phyloP scores from a whole-genome alignment of 2,888 invertebrate species.

The Thelaira solivaga region DNA sequence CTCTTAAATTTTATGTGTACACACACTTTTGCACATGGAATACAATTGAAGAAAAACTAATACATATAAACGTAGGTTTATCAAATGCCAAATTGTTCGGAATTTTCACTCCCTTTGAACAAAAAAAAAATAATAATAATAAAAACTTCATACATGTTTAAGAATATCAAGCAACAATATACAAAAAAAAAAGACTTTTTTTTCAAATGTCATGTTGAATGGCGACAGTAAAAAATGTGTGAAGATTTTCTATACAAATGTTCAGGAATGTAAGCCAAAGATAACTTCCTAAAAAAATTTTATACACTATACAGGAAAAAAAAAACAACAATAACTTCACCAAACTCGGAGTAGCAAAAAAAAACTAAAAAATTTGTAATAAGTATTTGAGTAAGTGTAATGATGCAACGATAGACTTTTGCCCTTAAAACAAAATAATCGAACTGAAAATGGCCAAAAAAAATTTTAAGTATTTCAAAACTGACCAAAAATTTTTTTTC shows the following conservation, averaged over 20 bases:
- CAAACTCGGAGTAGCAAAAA: neutral
- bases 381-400: constrained; percentile 54
- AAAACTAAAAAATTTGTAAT: constrained; percentile 21
- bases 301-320: neutral
- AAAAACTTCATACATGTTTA: constrained; percentile 10
- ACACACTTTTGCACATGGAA: too few species aligned
- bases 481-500: constrained; percentile 1
- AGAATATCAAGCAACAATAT: constrained; percentile 28
- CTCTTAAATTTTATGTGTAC: too few species aligned
- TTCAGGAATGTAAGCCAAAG: constrained; percentile 45
- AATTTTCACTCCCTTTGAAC: constrained; percentile 29
- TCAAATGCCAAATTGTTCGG: constrained; percentile 51
- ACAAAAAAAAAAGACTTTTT: constrained; percentile 38
- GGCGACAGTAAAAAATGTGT: constrained; percentile 53
- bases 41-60: too few species aligned
- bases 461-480: constrained; percentile 18
- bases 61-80: constrained; percentile 46
- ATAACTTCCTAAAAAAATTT: constrained; percentile 17
- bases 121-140: too few species aligned
- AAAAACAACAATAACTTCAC: neutral
- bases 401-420: constrained; percentile 58
- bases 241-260: constrained; percentile 52
- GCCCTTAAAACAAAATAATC: constrained; percentile 34
- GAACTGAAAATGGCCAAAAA: neutral
- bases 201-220: constrained; percentile 48